Evolutionary conservation across 2,888 invertebrate genomes (phyloP).

Genomic region (Ecdyonurus torrentis): DNA sequence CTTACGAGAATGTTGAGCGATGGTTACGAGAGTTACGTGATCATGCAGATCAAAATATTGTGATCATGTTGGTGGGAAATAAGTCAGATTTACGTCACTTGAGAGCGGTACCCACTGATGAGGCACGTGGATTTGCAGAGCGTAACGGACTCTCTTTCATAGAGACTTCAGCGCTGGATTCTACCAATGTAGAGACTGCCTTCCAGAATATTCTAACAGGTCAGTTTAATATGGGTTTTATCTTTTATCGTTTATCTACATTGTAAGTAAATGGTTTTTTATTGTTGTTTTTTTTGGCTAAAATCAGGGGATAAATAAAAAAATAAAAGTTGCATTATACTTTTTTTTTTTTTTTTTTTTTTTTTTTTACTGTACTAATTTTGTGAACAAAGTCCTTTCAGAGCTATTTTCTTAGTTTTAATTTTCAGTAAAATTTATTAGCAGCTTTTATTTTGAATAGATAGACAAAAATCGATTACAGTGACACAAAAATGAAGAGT

Average conservation of each 20-base stretch:
- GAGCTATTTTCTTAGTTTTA: too few species aligned
- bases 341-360: too few species aligned
- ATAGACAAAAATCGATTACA: too few species aligned
- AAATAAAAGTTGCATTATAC: too few species aligned
- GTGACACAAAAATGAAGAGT: too few species aligned
- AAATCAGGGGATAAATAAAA: too few species aligned
- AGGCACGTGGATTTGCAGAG: constrained; percentile 96
- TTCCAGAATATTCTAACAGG: constrained; percentile 99
- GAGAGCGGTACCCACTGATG: constrained; percentile 95
- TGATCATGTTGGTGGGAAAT: constrained; percentile 98
- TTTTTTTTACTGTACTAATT: too few species aligned
- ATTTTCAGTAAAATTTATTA: too few species aligned
- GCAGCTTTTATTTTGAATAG: too few species aligned
- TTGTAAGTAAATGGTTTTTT: too few species aligned
- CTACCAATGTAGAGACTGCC: constrained; percentile 99
- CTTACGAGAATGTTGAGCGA: constrained; percentile 98
- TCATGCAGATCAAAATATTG: constrained; percentile 99
- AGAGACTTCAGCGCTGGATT: constrained; percentile 98
- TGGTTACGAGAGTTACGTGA: constrained; percentile 96
- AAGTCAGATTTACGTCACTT: constrained; percentile 95
- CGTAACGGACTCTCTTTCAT: constrained; percentile 93
- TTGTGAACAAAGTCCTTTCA: too few species aligned
- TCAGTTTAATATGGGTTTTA: constrained; percentile 26
- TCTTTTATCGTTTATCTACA: too few species aligned
- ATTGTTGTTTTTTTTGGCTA: constrained; percentile 19